Conservation (phyloP, 2,113 vertebrate genomes). For the Melanotaenia duboulayi region DNA sequence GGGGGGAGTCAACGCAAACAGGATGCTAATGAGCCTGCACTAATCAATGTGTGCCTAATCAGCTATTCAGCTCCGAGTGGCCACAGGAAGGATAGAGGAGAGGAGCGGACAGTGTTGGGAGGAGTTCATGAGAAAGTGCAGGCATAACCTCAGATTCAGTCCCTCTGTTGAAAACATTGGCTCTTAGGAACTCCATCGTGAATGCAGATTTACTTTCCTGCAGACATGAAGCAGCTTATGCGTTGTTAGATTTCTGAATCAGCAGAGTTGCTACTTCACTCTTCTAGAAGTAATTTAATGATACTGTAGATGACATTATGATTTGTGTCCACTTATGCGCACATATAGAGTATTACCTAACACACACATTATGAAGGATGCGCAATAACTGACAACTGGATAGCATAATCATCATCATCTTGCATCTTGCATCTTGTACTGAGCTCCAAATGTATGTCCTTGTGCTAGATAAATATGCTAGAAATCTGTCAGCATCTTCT, state of each 20-base stretch:
- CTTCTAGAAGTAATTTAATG: slow-evolving; percentile 4
- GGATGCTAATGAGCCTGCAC: slow-evolving; percentile 88
- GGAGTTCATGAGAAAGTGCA: slow-evolving; percentile 83
- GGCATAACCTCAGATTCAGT: slow-evolving; percentile 72
- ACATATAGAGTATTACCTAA: slow-evolving; percentile 2
- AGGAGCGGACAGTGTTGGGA: slow-evolving; percentile 53
- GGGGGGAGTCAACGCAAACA: slow-evolving; percentile 79
- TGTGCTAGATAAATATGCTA: no score
- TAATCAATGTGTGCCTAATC: slow-evolving; percentile 91
- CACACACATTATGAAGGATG: not conserved
- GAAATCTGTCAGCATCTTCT: no score
- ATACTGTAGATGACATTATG: not conserved
- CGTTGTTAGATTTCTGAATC: slow-evolving; percentile 17
- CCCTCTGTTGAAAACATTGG: slow-evolving; percentile 65
- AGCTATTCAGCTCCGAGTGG: slow-evolving; percentile 83
- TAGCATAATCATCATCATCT: no score
- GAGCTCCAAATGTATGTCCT: no score
- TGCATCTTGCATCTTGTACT: not conserved
- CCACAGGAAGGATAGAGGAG: slow-evolving; percentile 43
- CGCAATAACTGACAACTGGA: not conserved
- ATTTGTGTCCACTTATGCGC: not conserved
- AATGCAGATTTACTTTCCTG: slow-evolving; percentile 58
- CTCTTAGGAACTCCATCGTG: slow-evolving; percentile 56
- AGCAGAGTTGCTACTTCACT: slow-evolving; percentile 9
- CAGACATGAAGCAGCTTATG: slow-evolving; percentile 20